Evolutionary conservation across 1,140 invertebrate species (phyloP), one percentile per base, ranked within the genome.

Genomic region (Tyrophagus putrescentiae): DNA sequence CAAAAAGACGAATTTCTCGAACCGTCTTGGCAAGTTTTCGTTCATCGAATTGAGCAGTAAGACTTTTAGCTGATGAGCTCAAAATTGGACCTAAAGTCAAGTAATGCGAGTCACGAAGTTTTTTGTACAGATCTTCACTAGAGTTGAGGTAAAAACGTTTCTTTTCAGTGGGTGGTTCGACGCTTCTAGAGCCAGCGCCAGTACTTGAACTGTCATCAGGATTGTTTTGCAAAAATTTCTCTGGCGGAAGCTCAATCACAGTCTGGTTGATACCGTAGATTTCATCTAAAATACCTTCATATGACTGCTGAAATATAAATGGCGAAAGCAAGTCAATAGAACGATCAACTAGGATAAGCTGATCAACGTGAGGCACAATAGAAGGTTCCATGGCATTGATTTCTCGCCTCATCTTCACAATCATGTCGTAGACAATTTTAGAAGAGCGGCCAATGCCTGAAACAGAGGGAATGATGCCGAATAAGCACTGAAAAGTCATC

Each of bases 231-330:
- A 79, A 73, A 70, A 95, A 92, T 69, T 84, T 87, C 65, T 86
- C 82, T 0, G 83, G 80, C 31, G 91, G 88, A 64, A 96, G 78
- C 62, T 83, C 80, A 0, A 87, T 84, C 60, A 84, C 84, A 82
- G 82, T 82, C 65, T 79, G 79, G 68, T 78, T 76, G 45, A 86
- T 82, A 31, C 79, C 79, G 74, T 84, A 91, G 64, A 87, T 79
- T 75, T 90, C 86, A 76, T 95, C 95, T 65, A 98, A 90, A 11
- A 98, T 75, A 18, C 93, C 95, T 75, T 98, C 93, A 70, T 98
- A 98, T 0, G 93, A 98, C 18, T 97, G 77, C 68, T 98, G 95
- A 0, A 89, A 95, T 1, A 88, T 81, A 62, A 98, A 73, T 3
- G 92, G 87, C 32, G 88, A 88, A 5, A 98, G 77, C 52, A 95